Base-by-base conservation (phyloP, 1,140 invertebrate genomes). In the Theocolax elegans region DNA sequence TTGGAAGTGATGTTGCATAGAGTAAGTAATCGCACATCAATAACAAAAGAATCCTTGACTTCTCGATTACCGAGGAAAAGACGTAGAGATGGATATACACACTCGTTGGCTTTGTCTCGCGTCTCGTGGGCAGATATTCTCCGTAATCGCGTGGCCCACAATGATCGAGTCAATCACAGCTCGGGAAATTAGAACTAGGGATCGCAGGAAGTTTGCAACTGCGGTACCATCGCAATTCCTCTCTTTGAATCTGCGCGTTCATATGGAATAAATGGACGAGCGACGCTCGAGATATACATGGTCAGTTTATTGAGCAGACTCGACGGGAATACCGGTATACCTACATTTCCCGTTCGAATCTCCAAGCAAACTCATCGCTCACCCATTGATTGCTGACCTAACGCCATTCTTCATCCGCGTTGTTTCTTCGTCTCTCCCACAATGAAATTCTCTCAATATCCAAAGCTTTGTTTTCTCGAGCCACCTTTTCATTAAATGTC, bases 171-270 rank as follows among this genome's bases (percentile, higher is more conserved):
- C 25, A 15, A 64, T 64, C 10, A 54, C 31, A 17, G 15, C 21
- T 21, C 23, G 21, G 62, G 62, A 65, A 71, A 71, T 71, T 71
- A 54, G 53, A 71, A 71, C 60, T 40, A 51, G 46, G 51, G 12
- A 60, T 51, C 23, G 62, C n/a, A 10, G 19, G 27, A 63, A 70
- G 49, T 60, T 15, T 12, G 21, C 46, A 56, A 48, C 38, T 67
- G 29, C 44, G 53, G 25, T 46, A 4, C 38, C 13, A 13, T 4
- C 49, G 12, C 12, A 27, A 21, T 3, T 25, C 17, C 9, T n/a
- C 42, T 46, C 42, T 46, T 44, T 29, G 23, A 35, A 0, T 10
- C 17, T 17, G 51, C 2, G n/a, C 13, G 29, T 9, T 29, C 29
- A 10, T 27, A 6, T 21, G 31, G 12, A 25, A 59, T 40, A 23